These are phyloP conservation scores for Thalassaphorura encarpata DNA, from an alignment of 1,140 invertebrate species.

Conservation along the genomic window DNA sequence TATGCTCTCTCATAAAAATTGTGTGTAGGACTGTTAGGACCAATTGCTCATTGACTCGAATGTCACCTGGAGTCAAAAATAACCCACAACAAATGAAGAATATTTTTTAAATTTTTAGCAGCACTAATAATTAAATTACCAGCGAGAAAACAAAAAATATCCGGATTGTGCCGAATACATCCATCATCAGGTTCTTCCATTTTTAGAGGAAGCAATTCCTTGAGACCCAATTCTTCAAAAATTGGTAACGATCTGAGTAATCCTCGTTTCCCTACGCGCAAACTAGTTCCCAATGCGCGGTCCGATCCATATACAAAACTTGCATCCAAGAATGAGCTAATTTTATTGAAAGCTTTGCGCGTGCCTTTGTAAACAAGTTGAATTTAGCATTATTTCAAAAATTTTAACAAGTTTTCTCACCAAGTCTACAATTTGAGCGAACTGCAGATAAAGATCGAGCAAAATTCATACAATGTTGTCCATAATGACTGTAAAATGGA, in stretches of 20 bases:
- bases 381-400: background rate
- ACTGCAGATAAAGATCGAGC: conserved; percentile 42
- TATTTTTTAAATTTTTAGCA: background rate
- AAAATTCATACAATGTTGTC: conserved; percentile 45
- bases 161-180: conserved; percentile 41
- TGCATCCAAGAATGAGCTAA: conserved; percentile 44
- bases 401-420: conserved; percentile 33
- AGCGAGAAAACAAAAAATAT: conserved; percentile 47
- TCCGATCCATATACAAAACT: conserved; percentile 47
- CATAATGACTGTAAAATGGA: conserved; percentile 40
- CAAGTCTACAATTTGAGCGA: conserved; percentile 42
- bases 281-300: conserved; percentile 38
- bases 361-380: conserved; percentile 38
- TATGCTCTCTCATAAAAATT: conserved; percentile 44
- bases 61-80: conserved; percentile 37
- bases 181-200: conserved; percentile 44
- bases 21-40: conserved; percentile 41
- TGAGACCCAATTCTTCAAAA: conserved; percentile 41
- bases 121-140: too few species aligned
- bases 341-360: conserved; percentile 41
- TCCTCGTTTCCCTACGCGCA: conserved; percentile 43
- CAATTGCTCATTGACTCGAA: conserved; percentile 48
- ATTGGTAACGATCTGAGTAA: conserved; percentile 38
- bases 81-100: too few species aligned
- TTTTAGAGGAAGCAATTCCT: conserved; percentile 45